Conservation (phyloP, 2,888 invertebrate species). For the Campaea margaritaria region DNA sequence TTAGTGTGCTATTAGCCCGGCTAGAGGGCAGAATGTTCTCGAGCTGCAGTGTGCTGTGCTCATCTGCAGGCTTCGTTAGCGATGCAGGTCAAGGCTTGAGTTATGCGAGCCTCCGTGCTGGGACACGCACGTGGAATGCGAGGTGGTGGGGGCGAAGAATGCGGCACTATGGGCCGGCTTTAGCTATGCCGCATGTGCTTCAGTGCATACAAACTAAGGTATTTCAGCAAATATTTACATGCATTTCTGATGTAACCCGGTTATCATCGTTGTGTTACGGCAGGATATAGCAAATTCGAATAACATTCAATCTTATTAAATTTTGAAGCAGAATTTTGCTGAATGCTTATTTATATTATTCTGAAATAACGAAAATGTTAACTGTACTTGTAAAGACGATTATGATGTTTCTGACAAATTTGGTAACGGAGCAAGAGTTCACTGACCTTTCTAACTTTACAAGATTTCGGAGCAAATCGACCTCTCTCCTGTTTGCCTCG, state of each 20-base stretch:
- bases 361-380: background rate
- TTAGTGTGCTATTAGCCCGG: conserved; percentile 10
- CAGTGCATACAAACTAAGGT: conserved; percentile 40
- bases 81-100: conserved; percentile 74
- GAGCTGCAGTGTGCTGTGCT: conserved; percentile 49
- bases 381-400: background rate
- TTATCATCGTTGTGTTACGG: too few relatives aligned
- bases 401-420: background rate
- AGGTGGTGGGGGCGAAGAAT: conserved; percentile 46
- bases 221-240: background rate
- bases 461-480: conserved; percentile 13
- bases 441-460: conserved; percentile 15
- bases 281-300: too few relatives aligned
- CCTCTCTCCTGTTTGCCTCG: background rate
- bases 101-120: conserved; percentile 62
- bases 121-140: conserved; percentile 58
- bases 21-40: conserved; percentile 36
- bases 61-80: conserved; percentile 65
- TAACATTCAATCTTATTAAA: too few relatives aligned
- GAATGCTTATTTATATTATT: too few relatives aligned
- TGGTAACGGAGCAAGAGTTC: conserved; percentile 5
- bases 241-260: too few relatives aligned
- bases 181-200: conserved; percentile 32
- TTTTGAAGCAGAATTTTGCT: too few relatives aligned
- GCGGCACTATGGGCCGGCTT: conserved; percentile 42